Percentiles rank a stretch among this genome's conserved stretches.
phyloP scores from a whole-genome alignment of 2,797 vertebrate species.

The Pteropus rufus region DNA sequence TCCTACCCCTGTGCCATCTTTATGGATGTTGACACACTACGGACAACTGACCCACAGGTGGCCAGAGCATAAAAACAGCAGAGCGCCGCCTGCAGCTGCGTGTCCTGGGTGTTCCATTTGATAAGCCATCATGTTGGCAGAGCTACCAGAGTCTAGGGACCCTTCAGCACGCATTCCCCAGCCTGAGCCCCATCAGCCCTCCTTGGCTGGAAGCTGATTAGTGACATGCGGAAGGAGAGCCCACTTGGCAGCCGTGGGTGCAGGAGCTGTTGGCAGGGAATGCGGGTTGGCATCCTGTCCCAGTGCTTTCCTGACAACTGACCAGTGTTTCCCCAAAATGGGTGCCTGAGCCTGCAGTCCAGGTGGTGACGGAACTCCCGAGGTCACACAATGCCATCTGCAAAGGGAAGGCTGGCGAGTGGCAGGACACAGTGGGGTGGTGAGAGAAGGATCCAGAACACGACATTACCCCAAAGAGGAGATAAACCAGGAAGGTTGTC shows the following conservation, averaged over 20 bases:
- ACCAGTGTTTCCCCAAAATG: background rate
- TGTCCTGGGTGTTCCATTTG: background rate
- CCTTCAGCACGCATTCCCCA: background rate
- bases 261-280: background rate
- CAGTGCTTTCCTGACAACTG: background rate
- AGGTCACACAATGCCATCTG: background rate
- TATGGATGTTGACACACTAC: background rate
- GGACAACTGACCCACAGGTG: background rate
- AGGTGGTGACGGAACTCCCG: background rate
- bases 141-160: background rate
- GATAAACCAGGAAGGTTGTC: background rate
- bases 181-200: no score
- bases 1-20: background rate
- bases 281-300: fast-evolving
- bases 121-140: fast-evolving
- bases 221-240: background rate
- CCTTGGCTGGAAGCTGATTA: background rate
- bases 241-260: background rate
- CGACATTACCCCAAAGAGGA: background rate
- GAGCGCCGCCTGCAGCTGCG: background rate
- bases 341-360: background rate
- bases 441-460: background rate
- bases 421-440: background rate
- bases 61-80: background rate
- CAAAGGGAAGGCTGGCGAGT: background rate